Evolutionary conservation across 2,888 invertebrate genomes (phyloP), one percentile per base, ranked within the genome.

Genomic region (Ferdinandea cuprea): DNA sequence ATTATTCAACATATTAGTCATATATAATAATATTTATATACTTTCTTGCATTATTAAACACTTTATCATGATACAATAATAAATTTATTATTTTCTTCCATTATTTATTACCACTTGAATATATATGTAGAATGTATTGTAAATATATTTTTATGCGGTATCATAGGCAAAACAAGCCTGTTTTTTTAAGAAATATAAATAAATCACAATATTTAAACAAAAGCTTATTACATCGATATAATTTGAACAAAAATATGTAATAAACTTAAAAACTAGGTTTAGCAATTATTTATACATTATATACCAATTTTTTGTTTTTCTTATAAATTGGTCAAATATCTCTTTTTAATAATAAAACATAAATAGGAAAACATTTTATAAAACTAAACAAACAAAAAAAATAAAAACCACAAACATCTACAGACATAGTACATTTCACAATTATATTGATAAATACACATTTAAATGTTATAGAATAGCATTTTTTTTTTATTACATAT

Each of bases 1-100:
- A 80, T 85, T 85, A 74, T 85, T 80, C 61, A 85, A 85, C 85
- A 85, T 85, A 85, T 80, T 80, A 71, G 68, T 80, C 61, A 80
- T 80, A 63, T 80, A 80, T 79, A 74, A 74, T 78, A 63, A 68
- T 81, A 65, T 77, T 76, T 81, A 77, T 81, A 81, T 81, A 77
- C 46, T 58, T 68, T 74, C 52, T 84, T 84, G 73, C 65, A 79
- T 84, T 84, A 74, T 65, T 84, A 84, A 84, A 84, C 83, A 83
- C 66, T 83, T 78, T 73, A 72, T 68, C 54, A 73, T 78, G 66
- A 78, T 78, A 83, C 78, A 78, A 68, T 83, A 78, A 83, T 78
- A 77, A 83, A 76, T 77, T 42, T 77, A 66, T 46, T 68, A 52
- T 68, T 73, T n/a, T 65, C 74, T 35, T 58, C 50, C 32, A 71